Conservation (phyloP, 1,140 invertebrate species). For the Eupeodes corollae region DNA sequence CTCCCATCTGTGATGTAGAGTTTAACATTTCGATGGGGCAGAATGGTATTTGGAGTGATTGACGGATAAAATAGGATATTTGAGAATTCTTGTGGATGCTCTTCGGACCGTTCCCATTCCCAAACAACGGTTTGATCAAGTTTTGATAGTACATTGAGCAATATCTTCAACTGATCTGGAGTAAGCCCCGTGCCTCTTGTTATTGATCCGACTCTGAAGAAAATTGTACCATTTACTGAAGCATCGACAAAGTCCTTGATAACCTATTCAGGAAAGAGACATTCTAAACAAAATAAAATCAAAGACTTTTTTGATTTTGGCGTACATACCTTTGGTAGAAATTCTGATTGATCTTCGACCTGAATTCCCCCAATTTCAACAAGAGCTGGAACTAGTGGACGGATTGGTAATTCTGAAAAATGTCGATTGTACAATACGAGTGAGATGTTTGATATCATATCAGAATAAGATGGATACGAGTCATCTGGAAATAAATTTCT, state of each 20-base stretch:
- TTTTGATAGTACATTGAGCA: constrained; percentile 28
- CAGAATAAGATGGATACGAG: neutral
- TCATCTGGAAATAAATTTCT: neutral
- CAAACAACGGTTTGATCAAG: constrained; percentile 42
- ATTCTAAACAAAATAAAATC: too few relatives aligned
- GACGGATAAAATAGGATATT: constrained; percentile 44
- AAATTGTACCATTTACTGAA: constrained; percentile 41
- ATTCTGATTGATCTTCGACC: constrained; percentile 10
- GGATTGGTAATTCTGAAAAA: neutral
- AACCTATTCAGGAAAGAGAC: constrained; percentile 32
- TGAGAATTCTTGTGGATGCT: constrained; percentile 26
- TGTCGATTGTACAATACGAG: neutral
- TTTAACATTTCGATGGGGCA: constrained; percentile 34
- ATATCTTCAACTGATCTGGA: constrained; percentile 4
- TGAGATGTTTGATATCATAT: neutral
- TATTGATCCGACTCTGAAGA: constrained; percentile 44
- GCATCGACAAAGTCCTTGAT: constrained; percentile 38
- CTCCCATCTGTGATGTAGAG: constrained; percentile 48
- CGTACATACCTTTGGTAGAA: constrained; percentile 19
- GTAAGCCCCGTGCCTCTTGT: constrained; percentile 30
- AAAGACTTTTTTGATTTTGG: neutral
- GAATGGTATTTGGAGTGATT: constrained; percentile 40
- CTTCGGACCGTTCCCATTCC: constrained; percentile 41
- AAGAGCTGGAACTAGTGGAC: constrained; percentile 17
- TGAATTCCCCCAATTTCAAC: constrained; percentile 28